Evolutionary conservation across 2,888 invertebrate species (phyloP).

Genomic region (Phyto melanocephala): DNA sequence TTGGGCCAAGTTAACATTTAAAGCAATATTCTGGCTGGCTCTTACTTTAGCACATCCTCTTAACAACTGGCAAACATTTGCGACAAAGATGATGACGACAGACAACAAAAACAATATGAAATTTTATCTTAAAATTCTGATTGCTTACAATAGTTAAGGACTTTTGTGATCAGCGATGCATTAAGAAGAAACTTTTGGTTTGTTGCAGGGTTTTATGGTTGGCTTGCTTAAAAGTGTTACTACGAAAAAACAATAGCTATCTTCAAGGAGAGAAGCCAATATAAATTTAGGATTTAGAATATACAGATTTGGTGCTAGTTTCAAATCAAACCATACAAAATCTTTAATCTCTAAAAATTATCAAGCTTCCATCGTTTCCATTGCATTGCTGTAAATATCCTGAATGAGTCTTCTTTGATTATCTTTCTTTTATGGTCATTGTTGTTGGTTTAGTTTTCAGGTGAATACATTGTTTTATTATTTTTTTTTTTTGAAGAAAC

Average conservation of each 20-base stretch:
- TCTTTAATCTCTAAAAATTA: too few species aligned
- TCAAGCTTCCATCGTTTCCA: too few species aligned
- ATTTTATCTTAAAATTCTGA: conserved; percentile 44
- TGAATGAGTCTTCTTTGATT: conserved; percentile 2
- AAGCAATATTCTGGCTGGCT: not conserved
- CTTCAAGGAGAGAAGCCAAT: too few species aligned
- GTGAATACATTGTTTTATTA: too few species aligned
- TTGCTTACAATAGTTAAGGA: conserved; percentile 56
- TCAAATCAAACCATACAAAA: too few species aligned
- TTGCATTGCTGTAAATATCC: too few species aligned
- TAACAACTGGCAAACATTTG: not conserved
- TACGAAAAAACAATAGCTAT: too few species aligned
- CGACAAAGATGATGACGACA: not conserved
- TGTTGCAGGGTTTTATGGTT: not conserved
- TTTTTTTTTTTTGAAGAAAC: not conserved
- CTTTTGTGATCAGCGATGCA: conserved; percentile 57
- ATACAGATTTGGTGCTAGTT: too few species aligned
- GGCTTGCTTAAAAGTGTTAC: not conserved
- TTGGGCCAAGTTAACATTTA: conserved; percentile 1
- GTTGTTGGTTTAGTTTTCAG: not conserved
- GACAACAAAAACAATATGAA: not conserved
- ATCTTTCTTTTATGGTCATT: not conserved
- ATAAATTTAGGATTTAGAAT: too few species aligned
- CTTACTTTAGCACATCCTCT: not conserved
- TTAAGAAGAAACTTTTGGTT: conserved; percentile 1